phyloP scores from a whole-genome alignment of 2,797 vertebrate genomes.

The Arctocebus calabarensis region DNA sequence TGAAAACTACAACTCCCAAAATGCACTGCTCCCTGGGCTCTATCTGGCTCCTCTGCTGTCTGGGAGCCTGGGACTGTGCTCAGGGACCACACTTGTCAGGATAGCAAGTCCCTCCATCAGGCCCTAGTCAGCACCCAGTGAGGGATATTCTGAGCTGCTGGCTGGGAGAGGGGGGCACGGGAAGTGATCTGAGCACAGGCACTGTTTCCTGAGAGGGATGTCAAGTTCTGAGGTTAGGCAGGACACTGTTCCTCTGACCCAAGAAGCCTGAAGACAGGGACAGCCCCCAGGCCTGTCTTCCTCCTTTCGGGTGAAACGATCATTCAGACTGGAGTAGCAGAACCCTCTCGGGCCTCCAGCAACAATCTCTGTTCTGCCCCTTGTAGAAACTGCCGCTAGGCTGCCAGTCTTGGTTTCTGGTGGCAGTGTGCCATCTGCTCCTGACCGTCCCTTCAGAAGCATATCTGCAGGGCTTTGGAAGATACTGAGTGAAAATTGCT shows the following conservation, averaged over 20 bases:
- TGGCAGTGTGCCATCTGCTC: not conserved
- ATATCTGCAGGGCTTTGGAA: not conserved
- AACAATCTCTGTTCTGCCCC: not conserved
- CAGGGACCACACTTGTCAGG: not conserved
- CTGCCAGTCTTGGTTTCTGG: not conserved
- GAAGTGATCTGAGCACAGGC: not conserved
- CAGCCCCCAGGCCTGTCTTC: not conserved
- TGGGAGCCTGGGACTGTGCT: no score
- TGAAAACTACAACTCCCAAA: constrained; percentile 27
- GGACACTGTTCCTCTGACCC: not conserved
- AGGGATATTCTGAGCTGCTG: not conserved
- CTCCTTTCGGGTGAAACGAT: not conserved
- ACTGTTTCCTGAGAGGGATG: not conserved
- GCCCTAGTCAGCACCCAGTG: not conserved
- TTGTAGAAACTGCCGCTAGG: not conserved
- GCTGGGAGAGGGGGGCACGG: not conserved
- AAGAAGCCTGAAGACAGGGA: not conserved
- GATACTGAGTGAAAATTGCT: not conserved
- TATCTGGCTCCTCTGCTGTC: not conserved
- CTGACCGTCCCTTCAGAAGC: not conserved
- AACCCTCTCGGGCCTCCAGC: not conserved
- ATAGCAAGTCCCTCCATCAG: not conserved
- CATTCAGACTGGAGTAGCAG: not conserved
- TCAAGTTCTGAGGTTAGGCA: not conserved
- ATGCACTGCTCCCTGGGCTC: not conserved